A percentile compares a stretch with the other conserved stretches of the same genome.
Evolutionary conservation across 2,888 invertebrate genomes (phyloP).

Genomic region (Polydrusus cervinus): DNA sequence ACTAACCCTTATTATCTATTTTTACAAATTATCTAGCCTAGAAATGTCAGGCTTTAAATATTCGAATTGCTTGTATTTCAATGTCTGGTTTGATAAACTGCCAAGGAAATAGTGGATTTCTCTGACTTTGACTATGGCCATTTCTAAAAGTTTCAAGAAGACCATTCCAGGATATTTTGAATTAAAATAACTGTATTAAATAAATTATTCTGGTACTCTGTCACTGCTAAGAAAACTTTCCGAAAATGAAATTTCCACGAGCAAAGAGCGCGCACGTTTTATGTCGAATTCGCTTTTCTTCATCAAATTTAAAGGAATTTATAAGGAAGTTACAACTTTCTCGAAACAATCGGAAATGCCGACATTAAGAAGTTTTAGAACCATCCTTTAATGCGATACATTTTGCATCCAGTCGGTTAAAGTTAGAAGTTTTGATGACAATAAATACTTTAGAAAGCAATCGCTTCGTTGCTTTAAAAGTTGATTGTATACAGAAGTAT

Average conservation of each 20-base stretch:
- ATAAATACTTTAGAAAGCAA: conserved; percentile 38
- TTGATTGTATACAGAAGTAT: background rate
- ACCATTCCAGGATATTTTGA: too few species aligned
- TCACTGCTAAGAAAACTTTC: background rate
- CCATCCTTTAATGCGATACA: conserved; percentile 26
- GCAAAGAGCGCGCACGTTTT: conserved; percentile 12
- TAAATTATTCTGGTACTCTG: background rate
- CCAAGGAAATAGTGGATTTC: too few species aligned
- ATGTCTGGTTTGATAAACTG: too few species aligned
- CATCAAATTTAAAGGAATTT: conserved; percentile 38
- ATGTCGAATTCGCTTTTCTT: conserved; percentile 36
- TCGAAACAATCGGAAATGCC: conserved; percentile 39
- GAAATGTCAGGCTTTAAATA: too few species aligned
- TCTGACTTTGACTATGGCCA: too few species aligned
- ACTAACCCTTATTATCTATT: too few species aligned
- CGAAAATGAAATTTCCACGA: conserved; percentile 22
- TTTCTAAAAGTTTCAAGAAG: too few species aligned
- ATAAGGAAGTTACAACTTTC: conserved; percentile 42
- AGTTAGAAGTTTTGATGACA: conserved; percentile 37
- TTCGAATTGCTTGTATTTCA: too few species aligned
- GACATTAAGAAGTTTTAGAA: conserved; percentile 30
- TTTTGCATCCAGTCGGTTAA: conserved; percentile 41
- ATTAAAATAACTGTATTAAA: too few species aligned
- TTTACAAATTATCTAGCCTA: too few species aligned
- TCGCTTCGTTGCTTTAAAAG: conserved; percentile 2